Evolutionary conservation across 2,797 vertebrate species (phyloP), one percentile per base, ranked within the genome.

Genomic region (Austrolebias charrua): DNA sequence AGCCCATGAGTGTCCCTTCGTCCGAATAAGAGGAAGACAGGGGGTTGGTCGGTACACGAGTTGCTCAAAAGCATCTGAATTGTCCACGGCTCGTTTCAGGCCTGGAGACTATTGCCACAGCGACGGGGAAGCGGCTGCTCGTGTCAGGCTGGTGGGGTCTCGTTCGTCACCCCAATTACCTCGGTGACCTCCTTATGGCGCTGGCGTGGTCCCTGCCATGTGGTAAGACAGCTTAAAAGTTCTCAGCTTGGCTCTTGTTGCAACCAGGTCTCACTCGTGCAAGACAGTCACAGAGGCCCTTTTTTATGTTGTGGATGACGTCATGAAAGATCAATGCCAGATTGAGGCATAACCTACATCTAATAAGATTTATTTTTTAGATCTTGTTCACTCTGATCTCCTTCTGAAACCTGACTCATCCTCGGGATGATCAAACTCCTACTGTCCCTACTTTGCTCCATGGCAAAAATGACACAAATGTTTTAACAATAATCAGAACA

Each of bases 101-200:
- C 16, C 90, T 97, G 38, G 90, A 94, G 72, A 97, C 95, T 14
- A 95, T 97, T 15, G 84, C 94, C 67, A 96, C 96, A 5, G 94
- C 94, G 65, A 95, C 94, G 0, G 95, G 95, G 54, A 94, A 93
- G 59, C 87, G 90, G 11, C 89, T 97, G 73, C 88, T 96, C 54
- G 95, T 96, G 63, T 95, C 95, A 0, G 95, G 95, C 24, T 97
- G 96, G 96, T 97, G 96, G 96, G 95, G 96, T 40, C 87, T 95
- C 24, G 95, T 97, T 62, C 94, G 95, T 56, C 95, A 96, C 71
- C 95, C 95, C 50, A 96, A 97, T 85, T 96, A 97, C 79, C 89
- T 96, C 0, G 95, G 95, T 31, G 95, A 97, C 81, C 85, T 96
- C 60, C 90, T 95, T 60, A 96, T 97, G 95, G 95, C 95, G 31